Evolutionary conservation across 2,888 invertebrate genomes (phyloP).

Genomic region (Heliconius cydno): DNA sequence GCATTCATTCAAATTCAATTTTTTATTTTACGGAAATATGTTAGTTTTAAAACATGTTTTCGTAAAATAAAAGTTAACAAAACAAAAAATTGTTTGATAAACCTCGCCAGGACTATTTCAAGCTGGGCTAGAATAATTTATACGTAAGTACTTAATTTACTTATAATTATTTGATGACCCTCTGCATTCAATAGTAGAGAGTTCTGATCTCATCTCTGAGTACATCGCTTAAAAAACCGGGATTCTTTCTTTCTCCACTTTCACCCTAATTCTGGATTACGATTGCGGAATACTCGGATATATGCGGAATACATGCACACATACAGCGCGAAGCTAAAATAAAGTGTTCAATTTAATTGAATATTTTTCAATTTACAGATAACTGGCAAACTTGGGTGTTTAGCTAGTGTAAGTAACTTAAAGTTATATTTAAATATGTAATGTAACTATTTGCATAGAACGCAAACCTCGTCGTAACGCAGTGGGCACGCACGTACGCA

Average conservation of each 20-base stretch:
- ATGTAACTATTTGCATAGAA: too few species aligned
- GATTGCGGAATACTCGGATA: too few species aligned
- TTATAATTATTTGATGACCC: too few species aligned
- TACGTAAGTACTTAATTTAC: too few species aligned
- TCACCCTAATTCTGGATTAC: too few species aligned
- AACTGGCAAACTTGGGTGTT: constrained; percentile 25
- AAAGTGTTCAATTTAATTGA: background rate
- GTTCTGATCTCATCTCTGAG: too few species aligned
- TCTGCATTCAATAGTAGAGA: too few species aligned
- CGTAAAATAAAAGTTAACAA: background rate
- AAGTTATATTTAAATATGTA: background rate
- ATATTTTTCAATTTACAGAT: constrained; percentile 23
- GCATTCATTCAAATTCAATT: constrained; percentile 9
- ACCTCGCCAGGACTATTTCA: background rate
- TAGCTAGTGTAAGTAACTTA: constrained; percentile 33
- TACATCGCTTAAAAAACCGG: too few species aligned
- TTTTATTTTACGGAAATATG: background rate
- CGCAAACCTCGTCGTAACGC: too few species aligned
- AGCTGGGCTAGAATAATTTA: background rate
- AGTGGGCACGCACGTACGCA: background rate
- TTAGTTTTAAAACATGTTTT: background rate
- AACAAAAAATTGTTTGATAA: background rate
- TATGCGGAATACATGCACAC: too few species aligned
- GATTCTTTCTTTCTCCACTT: too few species aligned
- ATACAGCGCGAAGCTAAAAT: background rate